These are phyloP conservation scores for Poecile montanus DNA, from an alignment of 2,797 vertebrate genomes.

Conservation along the genomic window DNA sequence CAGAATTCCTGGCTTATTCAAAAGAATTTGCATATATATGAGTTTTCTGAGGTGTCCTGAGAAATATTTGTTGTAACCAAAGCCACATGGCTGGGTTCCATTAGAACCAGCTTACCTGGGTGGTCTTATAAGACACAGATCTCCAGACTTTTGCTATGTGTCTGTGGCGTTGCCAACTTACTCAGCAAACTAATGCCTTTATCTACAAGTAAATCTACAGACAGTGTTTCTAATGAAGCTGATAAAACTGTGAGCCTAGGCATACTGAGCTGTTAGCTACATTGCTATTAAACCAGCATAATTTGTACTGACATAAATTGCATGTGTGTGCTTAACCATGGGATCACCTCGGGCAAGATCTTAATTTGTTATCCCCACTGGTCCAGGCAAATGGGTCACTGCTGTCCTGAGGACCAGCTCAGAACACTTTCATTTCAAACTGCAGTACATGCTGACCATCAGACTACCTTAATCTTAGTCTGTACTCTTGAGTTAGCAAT, in stretches of 20 bases:
- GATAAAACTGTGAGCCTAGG: not conserved
- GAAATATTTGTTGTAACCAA: not conserved
- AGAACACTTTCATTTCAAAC: constrained; percentile 7
- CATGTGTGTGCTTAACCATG: not conserved
- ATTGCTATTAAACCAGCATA: not conserved
- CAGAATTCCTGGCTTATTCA: not conserved
- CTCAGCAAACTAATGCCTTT: not conserved
- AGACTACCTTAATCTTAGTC: not conserved
- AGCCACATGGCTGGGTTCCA: not conserved
- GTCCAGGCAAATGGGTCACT: not conserved
- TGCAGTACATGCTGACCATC: not conserved
- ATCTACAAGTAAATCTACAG: not conserved
- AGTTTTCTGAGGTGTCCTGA: not conserved
- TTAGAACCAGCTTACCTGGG: not conserved
- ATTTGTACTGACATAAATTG: not conserved
- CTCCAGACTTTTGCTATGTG: not conserved
- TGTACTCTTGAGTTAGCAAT: not conserved
- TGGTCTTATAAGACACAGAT: not conserved
- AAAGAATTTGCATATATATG: not conserved
- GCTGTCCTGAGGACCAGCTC: not conserved
- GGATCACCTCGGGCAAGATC: not conserved
- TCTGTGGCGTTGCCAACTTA: not conserved
- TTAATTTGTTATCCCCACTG: not conserved
- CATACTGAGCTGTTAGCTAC: not conserved
- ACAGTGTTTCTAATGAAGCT: not conserved